Evolutionary conservation across 2,888 invertebrate species (phyloP).

Genomic region (Drosophila antonietae): DNA sequence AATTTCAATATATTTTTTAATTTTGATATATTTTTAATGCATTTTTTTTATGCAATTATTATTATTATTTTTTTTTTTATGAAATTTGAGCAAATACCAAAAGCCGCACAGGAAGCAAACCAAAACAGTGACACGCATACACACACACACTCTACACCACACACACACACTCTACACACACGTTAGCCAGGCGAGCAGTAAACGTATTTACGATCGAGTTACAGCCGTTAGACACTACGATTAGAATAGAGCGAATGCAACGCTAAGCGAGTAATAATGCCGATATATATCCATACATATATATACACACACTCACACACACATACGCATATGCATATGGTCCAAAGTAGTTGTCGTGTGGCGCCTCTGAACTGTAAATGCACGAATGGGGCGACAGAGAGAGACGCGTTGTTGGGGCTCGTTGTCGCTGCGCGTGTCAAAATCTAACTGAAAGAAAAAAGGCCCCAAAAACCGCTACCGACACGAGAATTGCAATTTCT

Average conservation of each 20-base stretch:
- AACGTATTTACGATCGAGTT: conserved; percentile 60
- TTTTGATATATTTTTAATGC: conserved; percentile 15
- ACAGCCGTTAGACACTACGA: conserved; percentile 37
- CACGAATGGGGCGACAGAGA: conserved; percentile 10
- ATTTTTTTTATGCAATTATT: conserved; percentile 10
- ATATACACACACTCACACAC: not conserved
- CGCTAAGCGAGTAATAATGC: conserved; percentile 25
- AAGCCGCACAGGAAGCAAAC: conserved; percentile 12
- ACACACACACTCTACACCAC: conserved; percentile 3
- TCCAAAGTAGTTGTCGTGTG: not conserved
- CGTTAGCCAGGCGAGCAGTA: conserved; percentile 4
- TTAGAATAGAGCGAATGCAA: conserved; percentile 19
- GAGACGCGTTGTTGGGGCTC: conserved; percentile 47
- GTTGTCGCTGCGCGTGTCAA: conserved; percentile 71
- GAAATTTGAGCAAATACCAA: conserved; percentile 10
- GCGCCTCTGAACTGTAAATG: conserved; percentile 13
- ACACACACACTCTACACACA: conserved; percentile 13
- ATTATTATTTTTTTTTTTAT: not conserved
- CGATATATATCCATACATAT: conserved; percentile 2
- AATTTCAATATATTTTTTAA: not conserved
- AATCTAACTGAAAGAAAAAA: conserved; percentile 73
- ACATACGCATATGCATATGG: not conserved
- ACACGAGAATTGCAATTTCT: conserved; percentile 71
- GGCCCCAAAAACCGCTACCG: conserved; percentile 52
- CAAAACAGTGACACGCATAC: conserved; percentile 9